Conservation (phyloP, 37 sponge, comb jelly and placozoan species). For the Geodia barretti region DNA sequence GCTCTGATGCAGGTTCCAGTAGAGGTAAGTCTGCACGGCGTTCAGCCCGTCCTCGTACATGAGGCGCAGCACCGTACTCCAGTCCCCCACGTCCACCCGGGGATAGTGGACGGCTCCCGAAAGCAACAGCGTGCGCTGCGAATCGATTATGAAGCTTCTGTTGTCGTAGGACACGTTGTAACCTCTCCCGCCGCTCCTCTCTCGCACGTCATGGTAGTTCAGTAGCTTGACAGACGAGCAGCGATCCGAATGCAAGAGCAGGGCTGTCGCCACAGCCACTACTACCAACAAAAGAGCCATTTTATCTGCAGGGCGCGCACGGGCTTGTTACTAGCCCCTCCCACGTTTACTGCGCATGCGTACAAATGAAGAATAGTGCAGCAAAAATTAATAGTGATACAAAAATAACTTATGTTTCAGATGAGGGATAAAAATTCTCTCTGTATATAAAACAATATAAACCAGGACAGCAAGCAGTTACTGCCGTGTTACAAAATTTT, state of each 20-base stretch:
- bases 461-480: background rate
- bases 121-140: slow-evolving; percentile 35
- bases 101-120: slow-evolving; percentile 64
- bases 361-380: no score
- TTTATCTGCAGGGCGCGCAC: no score
- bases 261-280: no score
- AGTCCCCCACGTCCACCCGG: slow-evolving; percentile 29
- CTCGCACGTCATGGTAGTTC: slow-evolving; percentile 17
- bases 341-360: no score
- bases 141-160: slow-evolving; percentile 46
- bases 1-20: slow-evolving; percentile 64
- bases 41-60: slow-evolving; percentile 53
- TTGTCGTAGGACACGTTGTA: slow-evolving; percentile 46
- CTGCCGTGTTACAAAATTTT: no score
- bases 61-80: slow-evolving; percentile 34
- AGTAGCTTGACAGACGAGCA: no score
- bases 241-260: no score
- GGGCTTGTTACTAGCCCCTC: no score
- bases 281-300: no score
- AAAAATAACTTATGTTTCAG: no score
- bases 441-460: background rate
- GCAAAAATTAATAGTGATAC: no score
- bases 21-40: slow-evolving; percentile 46
- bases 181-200: background rate
- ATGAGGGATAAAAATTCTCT: background rate